Percentiles rank a stretch among this genome's conserved stretches.
Evolutionary conservation across 2,888 invertebrate genomes (phyloP).

Genomic region (Listrodromus nycthemerus): DNA sequence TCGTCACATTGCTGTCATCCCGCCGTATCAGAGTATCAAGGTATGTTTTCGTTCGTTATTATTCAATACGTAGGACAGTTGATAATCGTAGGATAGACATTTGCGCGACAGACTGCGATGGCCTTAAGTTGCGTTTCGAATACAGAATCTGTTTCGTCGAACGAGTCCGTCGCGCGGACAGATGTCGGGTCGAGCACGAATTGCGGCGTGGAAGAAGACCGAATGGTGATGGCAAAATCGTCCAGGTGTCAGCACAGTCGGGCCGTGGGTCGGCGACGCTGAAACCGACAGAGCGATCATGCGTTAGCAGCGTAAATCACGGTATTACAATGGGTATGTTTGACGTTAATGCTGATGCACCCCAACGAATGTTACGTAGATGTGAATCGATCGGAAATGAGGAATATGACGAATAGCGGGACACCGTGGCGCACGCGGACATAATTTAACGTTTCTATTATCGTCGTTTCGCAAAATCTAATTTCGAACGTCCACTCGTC

Average conservation of each 20-base stretch:
- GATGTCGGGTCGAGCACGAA: constrained; percentile 26
- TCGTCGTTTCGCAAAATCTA: constrained; percentile 17
- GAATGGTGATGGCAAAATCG: background rate
- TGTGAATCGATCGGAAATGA: background rate
- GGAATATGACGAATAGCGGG: background rate
- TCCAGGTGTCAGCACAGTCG: constrained; percentile 28
- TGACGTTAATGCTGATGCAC: background rate
- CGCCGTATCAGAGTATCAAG: background rate
- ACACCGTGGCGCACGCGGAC: background rate
- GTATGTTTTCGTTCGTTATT: background rate
- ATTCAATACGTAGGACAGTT: background rate
- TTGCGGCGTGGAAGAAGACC: constrained; percentile 4
- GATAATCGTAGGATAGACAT: background rate
- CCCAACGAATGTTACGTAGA: background rate
- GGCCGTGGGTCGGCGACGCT: background rate
- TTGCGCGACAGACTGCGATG: background rate
- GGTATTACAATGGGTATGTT: background rate
- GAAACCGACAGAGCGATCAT: background rate
- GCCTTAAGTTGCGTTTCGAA: constrained; percentile 5
- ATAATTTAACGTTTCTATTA: background rate
- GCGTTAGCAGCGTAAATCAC: background rate
- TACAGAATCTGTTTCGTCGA: constrained; percentile 2
- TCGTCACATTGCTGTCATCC: background rate
- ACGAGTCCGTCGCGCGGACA: background rate
- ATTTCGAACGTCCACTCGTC: constrained; percentile 25